Evolutionary conservation across 2,888 invertebrate genomes (phyloP).

Genomic region (Cacoxenus indagator): DNA sequence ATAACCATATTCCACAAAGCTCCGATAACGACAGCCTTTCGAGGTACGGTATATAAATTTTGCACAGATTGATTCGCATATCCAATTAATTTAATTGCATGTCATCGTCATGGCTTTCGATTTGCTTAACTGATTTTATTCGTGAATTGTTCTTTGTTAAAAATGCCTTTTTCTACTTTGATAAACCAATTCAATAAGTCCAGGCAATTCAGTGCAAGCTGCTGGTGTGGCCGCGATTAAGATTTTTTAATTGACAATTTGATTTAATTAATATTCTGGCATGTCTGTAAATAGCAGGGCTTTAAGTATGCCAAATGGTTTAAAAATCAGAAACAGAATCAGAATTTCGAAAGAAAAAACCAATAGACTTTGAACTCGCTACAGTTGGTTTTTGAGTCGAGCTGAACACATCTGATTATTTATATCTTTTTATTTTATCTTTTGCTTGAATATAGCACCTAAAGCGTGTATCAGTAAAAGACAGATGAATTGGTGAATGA

Average conservation of each 20-base stretch:
- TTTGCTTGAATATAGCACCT: too few species aligned
- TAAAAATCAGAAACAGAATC: too few species aligned
- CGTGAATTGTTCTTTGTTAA: neutral
- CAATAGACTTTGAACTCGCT: too few species aligned
- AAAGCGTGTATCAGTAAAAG: neutral
- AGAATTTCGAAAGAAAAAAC: too few species aligned
- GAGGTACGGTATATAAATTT: neutral
- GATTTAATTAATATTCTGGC: neutral
- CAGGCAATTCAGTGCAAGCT: neutral
- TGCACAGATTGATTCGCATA: neutral
- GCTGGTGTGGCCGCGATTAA: neutral
- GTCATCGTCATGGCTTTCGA: conserved; percentile 15
- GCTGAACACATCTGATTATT: too few species aligned
- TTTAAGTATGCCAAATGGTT: too few species aligned
- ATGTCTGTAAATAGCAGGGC: neutral
- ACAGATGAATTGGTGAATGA: neutral
- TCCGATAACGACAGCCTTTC: neutral
- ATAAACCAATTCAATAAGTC: neutral
- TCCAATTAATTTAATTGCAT: conserved; percentile 18
- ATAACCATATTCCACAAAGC: neutral
- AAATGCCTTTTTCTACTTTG: neutral
- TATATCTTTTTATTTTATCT: too few species aligned
- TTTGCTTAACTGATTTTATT: conserved; percentile 2
- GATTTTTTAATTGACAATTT: neutral
- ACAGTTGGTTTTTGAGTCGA: too few species aligned